phyloP scores from a whole-genome alignment of 2,888 invertebrate species.

The Perdita meconis region DNA sequence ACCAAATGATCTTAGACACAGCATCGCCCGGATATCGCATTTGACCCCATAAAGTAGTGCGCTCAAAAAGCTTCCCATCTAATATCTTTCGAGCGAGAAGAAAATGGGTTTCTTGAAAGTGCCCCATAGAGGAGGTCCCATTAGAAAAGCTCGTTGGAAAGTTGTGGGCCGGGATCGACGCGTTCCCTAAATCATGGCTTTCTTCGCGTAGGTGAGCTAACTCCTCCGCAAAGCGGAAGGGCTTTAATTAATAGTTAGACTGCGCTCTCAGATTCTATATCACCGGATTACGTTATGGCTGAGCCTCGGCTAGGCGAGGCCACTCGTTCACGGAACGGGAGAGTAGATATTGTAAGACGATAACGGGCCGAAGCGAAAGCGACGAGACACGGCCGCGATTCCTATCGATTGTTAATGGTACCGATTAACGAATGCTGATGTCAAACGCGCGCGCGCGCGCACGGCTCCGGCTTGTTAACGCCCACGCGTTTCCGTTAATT shows the following conservation, averaged over 20 bases:
- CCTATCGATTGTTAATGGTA: slow-evolving; percentile 69
- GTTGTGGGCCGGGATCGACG: slow-evolving; percentile 40
- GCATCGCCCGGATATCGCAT: no score
- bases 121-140: not conserved
- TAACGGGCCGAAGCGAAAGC: slow-evolving; percentile 50
- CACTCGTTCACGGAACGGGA: slow-evolving; percentile 39
- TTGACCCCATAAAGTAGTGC: no score
- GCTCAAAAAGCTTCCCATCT: no score
- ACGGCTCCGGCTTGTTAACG: slow-evolving; percentile 58
- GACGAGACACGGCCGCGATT: slow-evolving; percentile 44
- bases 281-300: slow-evolving; percentile 44
- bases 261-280: slow-evolving; percentile 64
- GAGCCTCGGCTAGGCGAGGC: slow-evolving; percentile 25
- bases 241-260: slow-evolving; percentile 69
- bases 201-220: slow-evolving; percentile 67
- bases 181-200: slow-evolving; percentile 63
- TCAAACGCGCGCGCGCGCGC: slow-evolving; percentile 54
- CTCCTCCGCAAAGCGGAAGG: slow-evolving; percentile 55
- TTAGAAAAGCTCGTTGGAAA: slow-evolving; percentile 56
- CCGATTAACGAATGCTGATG: slow-evolving; percentile 66
- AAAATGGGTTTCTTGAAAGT: not conserved
- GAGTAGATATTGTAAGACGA: slow-evolving; percentile 60
- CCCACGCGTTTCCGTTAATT: slow-evolving; percentile 56
- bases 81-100: not conserved
- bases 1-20: no score